phyloP scores from a whole-genome alignment of 2,113 vertebrate species.

The Anguilla rostrata region DNA sequence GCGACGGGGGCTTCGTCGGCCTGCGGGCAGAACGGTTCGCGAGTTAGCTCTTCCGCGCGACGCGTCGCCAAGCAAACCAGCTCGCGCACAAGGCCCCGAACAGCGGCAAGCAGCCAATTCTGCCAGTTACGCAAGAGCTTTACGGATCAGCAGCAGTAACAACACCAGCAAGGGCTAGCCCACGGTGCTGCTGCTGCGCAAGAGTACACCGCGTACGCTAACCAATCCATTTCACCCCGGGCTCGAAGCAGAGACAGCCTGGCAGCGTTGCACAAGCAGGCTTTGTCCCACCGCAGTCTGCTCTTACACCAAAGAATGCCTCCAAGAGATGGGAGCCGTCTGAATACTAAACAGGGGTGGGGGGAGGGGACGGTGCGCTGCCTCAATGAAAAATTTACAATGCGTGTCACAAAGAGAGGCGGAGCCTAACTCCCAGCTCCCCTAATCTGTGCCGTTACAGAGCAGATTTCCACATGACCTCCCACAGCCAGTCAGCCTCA shows the following conservation, averaged over 20 bases:
- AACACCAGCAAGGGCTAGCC: background rate
- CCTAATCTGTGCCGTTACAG: background rate
- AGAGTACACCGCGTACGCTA: background rate
- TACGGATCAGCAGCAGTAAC: background rate
- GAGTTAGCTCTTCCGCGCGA: background rate
- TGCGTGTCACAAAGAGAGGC: background rate
- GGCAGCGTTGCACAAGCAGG: background rate
- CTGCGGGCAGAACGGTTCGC: slow-evolving; percentile 45
- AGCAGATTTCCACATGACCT: background rate
- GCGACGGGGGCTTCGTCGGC: slow-evolving; percentile 59
- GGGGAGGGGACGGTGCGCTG: background rate
- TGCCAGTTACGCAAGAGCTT: background rate
- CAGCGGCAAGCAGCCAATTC: background rate
- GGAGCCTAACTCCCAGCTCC: background rate
- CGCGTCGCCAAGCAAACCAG: background rate
- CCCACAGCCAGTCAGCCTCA: background rate
- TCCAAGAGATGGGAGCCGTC: background rate
- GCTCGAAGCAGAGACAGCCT: background rate
- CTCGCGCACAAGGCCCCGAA: background rate
- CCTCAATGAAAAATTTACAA: background rate
- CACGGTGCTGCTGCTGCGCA: background rate
- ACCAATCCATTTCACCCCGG: background rate
- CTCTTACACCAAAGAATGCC: background rate
- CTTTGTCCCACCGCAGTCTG: background rate
- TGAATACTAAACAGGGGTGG: background rate